Evolutionary conservation across 2,797 vertebrate species (phyloP).

Genomic region (Cossypha caffra): DNA sequence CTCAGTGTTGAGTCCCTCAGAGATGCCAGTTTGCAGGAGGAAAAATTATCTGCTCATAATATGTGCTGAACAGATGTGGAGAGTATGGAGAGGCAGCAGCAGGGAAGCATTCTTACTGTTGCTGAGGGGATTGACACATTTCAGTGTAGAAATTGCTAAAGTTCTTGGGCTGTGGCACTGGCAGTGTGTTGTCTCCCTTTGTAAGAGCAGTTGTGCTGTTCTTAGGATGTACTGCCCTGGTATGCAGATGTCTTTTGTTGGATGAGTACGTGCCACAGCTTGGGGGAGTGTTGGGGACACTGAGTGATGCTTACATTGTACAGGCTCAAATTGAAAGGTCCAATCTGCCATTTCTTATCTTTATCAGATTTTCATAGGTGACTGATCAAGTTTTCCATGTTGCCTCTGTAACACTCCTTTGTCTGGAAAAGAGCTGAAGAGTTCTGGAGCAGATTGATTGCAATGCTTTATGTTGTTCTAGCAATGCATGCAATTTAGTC

Average conservation of each 20-base stretch:
- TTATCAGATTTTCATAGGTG: not conserved
- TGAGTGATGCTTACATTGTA: not conserved
- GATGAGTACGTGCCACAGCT: not conserved
- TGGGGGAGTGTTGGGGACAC: not conserved
- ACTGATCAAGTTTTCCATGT: not conserved
- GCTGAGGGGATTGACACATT: not conserved
- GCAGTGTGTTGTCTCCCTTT: not conserved
- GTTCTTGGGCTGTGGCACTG: not conserved
- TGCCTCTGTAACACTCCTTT: not conserved
- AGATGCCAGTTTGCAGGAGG: not conserved
- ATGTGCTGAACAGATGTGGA: not conserved
- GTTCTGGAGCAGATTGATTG: not conserved
- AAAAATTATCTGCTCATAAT: not conserved
- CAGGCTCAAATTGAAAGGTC: not conserved
- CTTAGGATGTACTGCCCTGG: not conserved
- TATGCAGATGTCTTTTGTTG: not conserved
- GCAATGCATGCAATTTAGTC: not conserved
- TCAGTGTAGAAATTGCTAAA: not conserved
- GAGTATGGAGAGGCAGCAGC: not conserved
- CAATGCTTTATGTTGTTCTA: not conserved
- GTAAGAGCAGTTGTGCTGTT: not conserved
- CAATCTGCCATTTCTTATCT: not conserved
- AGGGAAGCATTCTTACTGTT: not conserved
- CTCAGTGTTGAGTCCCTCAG: not conserved
- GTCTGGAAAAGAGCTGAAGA: not conserved